These are phyloP conservation scores for Sesamia inferens DNA, from an alignment of 2,888 invertebrate species.

Conservation along the genomic window DNA sequence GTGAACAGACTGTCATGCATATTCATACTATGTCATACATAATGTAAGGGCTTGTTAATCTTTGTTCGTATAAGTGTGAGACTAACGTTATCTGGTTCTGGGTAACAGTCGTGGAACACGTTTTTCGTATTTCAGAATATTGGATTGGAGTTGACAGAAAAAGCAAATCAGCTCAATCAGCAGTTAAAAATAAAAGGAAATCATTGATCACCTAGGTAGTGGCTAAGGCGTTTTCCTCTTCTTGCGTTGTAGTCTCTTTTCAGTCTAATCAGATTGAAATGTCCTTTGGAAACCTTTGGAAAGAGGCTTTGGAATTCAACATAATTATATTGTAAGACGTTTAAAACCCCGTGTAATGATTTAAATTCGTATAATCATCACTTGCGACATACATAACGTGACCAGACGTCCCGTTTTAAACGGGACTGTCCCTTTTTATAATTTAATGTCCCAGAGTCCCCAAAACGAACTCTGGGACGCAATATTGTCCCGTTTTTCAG, in stretches of 20 bases:
- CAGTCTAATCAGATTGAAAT: neutral
- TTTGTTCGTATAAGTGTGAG: conserved; percentile 41
- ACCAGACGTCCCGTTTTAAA: too few relatives aligned
- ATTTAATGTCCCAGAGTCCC: too few relatives aligned
- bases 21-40: conserved; percentile 54
- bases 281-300: neutral
- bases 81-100: conserved; percentile 46
- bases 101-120: conserved; percentile 32
- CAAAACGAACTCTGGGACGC: too few relatives aligned
- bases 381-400: neutral
- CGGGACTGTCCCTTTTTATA: too few relatives aligned
- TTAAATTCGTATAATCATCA: neutral
- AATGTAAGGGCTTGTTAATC: conserved; percentile 50
- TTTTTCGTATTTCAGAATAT: neutral
- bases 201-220: neutral
- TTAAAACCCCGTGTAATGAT: neutral
- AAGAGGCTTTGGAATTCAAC: neutral
- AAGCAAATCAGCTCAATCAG: too few relatives aligned
- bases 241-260: too few relatives aligned
- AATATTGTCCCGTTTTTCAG: too few relatives aligned
- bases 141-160: neutral
- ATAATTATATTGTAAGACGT: neutral
- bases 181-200: neutral
- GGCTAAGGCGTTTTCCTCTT: neutral
- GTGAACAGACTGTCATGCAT: conserved; percentile 51